These are phyloP conservation scores for Todiramphus chloris DNA, from an alignment of 2,113 vertebrate genomes.

Conservation along the genomic window DNA sequence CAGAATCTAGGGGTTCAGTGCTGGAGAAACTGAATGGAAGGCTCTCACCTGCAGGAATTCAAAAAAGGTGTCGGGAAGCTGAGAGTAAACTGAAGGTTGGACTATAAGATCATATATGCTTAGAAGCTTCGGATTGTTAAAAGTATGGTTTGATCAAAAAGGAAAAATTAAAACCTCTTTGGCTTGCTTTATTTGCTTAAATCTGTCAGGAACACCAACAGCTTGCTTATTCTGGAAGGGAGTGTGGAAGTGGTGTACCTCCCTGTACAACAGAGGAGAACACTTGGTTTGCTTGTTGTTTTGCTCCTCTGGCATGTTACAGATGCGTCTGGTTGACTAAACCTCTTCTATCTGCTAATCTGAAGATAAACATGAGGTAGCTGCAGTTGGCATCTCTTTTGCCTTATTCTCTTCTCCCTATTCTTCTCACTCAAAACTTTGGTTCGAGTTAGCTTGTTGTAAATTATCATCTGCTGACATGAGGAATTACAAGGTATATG, in stretches of 20 bases:
- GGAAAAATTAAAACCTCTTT: neutral
- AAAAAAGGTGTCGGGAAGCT: neutral
- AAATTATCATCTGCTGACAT: neutral
- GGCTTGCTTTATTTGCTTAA: neutral
- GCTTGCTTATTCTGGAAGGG: neutral
- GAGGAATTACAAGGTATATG: neutral
- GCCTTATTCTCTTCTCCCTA: neutral
- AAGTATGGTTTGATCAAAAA: neutral
- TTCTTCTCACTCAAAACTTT: neutral
- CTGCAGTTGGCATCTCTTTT: neutral
- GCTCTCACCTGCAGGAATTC: neutral
- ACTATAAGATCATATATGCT: neutral
- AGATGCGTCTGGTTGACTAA: neutral
- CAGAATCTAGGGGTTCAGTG: neutral
- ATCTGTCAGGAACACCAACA: neutral
- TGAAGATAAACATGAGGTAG: neutral
- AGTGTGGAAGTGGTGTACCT: neutral
- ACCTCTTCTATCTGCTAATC: neutral
- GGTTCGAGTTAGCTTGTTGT: neutral
- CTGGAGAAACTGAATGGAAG: neutral
- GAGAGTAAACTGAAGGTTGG: neutral
- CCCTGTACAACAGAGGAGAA: neutral
- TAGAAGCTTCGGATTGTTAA: neutral
- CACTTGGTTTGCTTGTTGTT: neutral
- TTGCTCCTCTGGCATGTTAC: neutral